Evolutionary conservation across 2,113 vertebrate species (phyloP).

Genomic region (Callocephalon fimbriatum): DNA sequence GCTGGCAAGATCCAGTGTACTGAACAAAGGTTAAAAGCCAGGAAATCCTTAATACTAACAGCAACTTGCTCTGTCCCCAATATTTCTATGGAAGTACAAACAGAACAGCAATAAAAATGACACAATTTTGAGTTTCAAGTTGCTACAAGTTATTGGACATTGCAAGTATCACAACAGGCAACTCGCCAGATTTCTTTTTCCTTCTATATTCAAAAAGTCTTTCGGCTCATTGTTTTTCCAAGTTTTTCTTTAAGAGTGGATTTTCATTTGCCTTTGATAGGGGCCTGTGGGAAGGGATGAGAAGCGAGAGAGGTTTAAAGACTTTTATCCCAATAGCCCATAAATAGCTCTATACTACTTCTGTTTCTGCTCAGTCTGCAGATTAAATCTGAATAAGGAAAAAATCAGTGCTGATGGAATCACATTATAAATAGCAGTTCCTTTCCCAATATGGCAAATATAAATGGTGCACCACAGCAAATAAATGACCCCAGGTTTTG

Average conservation of each 20-base stretch:
- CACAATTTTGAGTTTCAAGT: not conserved
- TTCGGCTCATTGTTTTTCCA: not conserved
- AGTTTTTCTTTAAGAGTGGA: not conserved
- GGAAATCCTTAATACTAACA: no score
- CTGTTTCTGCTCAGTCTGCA: not conserved
- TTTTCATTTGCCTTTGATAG: not conserved
- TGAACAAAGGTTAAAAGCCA: no score
- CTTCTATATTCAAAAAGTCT: not conserved
- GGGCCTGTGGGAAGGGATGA: not conserved
- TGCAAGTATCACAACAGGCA: not conserved
- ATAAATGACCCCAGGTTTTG: not conserved
- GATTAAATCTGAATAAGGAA: not conserved
- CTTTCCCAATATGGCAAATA: not conserved
- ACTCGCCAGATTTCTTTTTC: not conserved
- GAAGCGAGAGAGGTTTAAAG: not conserved
- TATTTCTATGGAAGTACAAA: not conserved
- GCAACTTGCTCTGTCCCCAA: no score
- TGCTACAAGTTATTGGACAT: not conserved
- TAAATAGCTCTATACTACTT: conserved; percentile 4
- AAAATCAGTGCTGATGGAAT: not conserved
- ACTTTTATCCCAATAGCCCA: not conserved
- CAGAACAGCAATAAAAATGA: not conserved
- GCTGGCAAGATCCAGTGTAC: no score
- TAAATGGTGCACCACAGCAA: conserved; percentile 6
- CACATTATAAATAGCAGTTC: conserved; percentile 25